A percentile compares a stretch with the other conserved stretches of the same genome.
Evolutionary conservation across 2,113 vertebrate species (phyloP).

Genomic region (Gymnarchus niloticus): DNA sequence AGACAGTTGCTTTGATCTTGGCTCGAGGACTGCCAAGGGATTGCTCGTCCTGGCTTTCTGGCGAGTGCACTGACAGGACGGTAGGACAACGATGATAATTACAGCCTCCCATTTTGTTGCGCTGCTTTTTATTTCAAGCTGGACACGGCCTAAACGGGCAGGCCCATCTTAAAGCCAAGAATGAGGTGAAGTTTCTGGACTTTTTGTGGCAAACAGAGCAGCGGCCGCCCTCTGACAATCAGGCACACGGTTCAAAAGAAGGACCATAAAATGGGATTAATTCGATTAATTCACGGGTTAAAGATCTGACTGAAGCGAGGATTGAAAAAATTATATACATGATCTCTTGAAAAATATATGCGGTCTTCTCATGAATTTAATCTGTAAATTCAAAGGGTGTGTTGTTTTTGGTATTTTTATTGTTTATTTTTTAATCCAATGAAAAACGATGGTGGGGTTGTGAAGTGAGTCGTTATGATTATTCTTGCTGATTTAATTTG

Average conservation of each 20-base stretch:
- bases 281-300: constrained; percentile 32
- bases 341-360: neutral
- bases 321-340: neutral
- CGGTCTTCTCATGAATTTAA: neutral
- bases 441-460: neutral
- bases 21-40: constrained; percentile 57
- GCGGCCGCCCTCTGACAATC: constrained; percentile 39
- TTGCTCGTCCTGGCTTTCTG: constrained; percentile 58
- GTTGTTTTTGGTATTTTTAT: neutral
- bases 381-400: neutral
- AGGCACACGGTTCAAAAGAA: constrained; percentile 40
- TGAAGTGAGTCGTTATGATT: neutral
- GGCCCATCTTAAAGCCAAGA: constrained; percentile 55
- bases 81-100: constrained; percentile 68
- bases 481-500: neutral
- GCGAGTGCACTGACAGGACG: constrained; percentile 65
- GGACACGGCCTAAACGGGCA: constrained; percentile 54
- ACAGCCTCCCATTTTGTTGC: constrained; percentile 61
- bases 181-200: constrained; percentile 53
- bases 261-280: constrained; percentile 55
- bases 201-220: constrained; percentile 41
- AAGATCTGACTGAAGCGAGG: constrained; percentile 23
- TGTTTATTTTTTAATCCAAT: neutral
- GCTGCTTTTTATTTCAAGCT: constrained; percentile 37
- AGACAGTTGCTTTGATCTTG: constrained; percentile 65